These are phyloP conservation scores for Lipophrys pholis DNA, from an alignment of 2,113 vertebrate genomes.

Conservation along the genomic window DNA sequence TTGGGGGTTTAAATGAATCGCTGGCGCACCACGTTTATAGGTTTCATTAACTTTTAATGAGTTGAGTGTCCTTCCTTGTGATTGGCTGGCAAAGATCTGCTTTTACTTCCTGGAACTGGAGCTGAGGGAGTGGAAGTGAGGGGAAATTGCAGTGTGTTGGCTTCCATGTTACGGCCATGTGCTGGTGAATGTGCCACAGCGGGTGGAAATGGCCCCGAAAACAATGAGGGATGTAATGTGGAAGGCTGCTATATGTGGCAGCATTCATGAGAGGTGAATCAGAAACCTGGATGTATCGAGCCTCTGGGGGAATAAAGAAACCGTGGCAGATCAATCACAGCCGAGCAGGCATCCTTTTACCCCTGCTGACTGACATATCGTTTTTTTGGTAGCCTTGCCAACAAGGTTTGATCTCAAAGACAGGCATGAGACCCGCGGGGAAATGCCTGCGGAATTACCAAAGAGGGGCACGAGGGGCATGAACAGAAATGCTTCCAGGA, in stretches of 20 bases:
- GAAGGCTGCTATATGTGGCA: background rate
- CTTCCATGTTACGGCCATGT: conserved; percentile 62
- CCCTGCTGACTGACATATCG: conserved; percentile 68
- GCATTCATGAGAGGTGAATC: conserved; percentile 59
- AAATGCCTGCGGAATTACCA: conserved; percentile 64
- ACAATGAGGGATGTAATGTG: conserved; percentile 25
- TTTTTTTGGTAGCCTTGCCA: conserved; percentile 64
- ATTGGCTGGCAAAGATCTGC: conserved; percentile 77
- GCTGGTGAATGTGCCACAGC: conserved; percentile 56
- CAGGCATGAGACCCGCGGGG: conserved; percentile 61
- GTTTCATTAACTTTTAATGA: conserved; percentile 90
- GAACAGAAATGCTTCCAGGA: conserved; percentile 48
- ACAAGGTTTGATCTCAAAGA: conserved; percentile 67
- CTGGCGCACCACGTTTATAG: conserved; percentile 86
- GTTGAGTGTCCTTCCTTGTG: conserved; percentile 83
- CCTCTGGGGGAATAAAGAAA: conserved; percentile 73
- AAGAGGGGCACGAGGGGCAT: conserved; percentile 32
- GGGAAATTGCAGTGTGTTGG: conserved; percentile 66
- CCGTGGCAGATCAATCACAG: conserved; percentile 69
- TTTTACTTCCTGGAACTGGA: conserved; percentile 77
- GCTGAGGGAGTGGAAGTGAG: conserved; percentile 54
- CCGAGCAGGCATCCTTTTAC: conserved; percentile 58
- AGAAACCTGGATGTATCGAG: conserved; percentile 49
- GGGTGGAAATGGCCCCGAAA: conserved; percentile 53
- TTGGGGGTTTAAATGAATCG: conserved; percentile 87